These are phyloP conservation scores for Acleris cristana DNA, from an alignment of 2,888 invertebrate genomes.

Conservation along the genomic window DNA sequence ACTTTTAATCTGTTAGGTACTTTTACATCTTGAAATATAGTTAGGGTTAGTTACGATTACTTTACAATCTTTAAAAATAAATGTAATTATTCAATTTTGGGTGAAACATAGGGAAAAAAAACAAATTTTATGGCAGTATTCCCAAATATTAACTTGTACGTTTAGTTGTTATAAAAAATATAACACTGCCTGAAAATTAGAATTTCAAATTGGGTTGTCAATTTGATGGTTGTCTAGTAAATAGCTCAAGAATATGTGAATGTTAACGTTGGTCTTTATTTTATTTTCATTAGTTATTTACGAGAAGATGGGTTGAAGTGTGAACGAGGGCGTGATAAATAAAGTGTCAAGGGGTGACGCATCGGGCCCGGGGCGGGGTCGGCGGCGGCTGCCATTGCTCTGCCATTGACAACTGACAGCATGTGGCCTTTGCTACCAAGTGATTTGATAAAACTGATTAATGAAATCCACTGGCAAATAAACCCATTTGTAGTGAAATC, in stretches of 20 bases:
- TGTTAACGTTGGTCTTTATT: background rate
- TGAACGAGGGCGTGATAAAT: conserved; percentile 59
- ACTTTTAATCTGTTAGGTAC: conserved; percentile 14
- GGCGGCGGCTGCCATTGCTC: conserved; percentile 42
- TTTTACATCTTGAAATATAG: conserved; percentile 31
- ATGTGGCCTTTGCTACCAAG: conserved; percentile 21
- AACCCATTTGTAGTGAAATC: background rate
- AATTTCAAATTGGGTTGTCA: too few relatives aligned
- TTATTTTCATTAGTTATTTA: conserved; percentile 40
- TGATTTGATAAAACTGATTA: conserved; percentile 41
- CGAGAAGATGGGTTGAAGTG: conserved; percentile 54
- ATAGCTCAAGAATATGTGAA: background rate
- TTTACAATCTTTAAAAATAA: too few relatives aligned
- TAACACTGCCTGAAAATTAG: too few relatives aligned
- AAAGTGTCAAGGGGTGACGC: conserved; percentile 57
- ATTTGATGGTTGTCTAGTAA: too few relatives aligned
- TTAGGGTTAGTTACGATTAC: background rate
- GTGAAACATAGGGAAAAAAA: too few relatives aligned
- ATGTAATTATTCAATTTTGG: too few relatives aligned
- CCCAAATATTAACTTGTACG: too few relatives aligned
- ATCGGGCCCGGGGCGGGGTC: conserved; percentile 53
- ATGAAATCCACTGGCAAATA: conserved; percentile 11
- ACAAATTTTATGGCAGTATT: too few relatives aligned
- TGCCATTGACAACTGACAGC: conserved; percentile 27
- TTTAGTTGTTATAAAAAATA: too few relatives aligned